phyloP scores from a whole-genome alignment of 2,888 invertebrate genomes.

The Mesoligia furuncula region DNA sequence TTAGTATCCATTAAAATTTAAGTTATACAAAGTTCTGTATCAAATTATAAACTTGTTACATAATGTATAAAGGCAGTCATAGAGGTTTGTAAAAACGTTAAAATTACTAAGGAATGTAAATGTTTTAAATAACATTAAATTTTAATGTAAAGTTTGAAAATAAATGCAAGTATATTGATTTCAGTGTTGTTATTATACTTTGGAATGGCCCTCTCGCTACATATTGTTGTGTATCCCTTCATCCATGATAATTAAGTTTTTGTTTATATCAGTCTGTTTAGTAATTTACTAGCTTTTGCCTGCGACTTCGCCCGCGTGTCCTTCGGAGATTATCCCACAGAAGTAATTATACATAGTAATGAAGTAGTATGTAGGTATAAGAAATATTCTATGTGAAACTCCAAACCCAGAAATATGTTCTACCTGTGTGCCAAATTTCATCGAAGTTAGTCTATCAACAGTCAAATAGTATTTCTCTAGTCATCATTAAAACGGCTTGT shows the following conservation, averaged over 20 bases:
- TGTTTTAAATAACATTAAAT: slow-evolving; percentile 69
- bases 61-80: slow-evolving; percentile 65
- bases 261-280: background rate
- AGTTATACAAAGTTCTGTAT: slow-evolving; percentile 58
- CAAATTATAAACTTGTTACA: slow-evolving; percentile 56
- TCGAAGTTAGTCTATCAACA: background rate
- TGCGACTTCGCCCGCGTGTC: background rate
- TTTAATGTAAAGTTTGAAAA: slow-evolving; percentile 73
- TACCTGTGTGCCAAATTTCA: too few relatives aligned
- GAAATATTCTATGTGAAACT: background rate
- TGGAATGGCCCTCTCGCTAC: too few relatives aligned
- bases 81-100: slow-evolving; percentile 67
- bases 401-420: background rate
- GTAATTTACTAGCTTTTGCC: background rate
- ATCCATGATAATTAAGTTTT: background rate
- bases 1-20: background rate
- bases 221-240: background rate
- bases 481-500: background rate
- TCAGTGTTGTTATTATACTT: slow-evolving; percentile 53
- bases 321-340: background rate
- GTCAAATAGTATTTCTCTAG: background rate
- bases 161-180: slow-evolving; percentile 68
- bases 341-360: background rate
- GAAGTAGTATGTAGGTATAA: background rate
- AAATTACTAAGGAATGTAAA: slow-evolving; percentile 68